Percentiles rank a stretch among this genome's conserved stretches.
Evolutionary conservation across 2,888 invertebrate species (phyloP).

Genomic region (Diabrotica balteata): DNA sequence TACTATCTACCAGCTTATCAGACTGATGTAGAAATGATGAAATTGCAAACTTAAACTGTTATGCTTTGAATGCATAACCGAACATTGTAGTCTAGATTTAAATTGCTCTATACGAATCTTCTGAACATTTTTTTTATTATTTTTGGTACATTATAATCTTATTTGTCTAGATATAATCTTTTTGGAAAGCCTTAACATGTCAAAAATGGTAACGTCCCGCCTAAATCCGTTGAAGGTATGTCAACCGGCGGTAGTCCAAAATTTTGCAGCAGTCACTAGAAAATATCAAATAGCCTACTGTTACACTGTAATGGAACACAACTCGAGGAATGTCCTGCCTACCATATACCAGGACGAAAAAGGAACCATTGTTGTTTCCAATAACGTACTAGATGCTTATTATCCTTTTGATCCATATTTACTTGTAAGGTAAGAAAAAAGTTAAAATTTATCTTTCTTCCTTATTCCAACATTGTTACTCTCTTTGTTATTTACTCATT

Average conservation of each 20-base stretch:
- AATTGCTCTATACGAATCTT: no score
- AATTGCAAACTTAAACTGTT: no score
- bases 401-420: slow-evolving; percentile 93
- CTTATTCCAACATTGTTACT: no score
- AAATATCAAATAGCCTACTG: slow-evolving; percentile 92
- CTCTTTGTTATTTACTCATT: no score
- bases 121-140: no score
- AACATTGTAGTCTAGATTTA: no score
- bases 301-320: slow-evolving; percentile 87
- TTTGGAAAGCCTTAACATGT: slow-evolving; percentile 82
- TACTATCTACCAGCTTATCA: no score
- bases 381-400: slow-evolving; percentile 67
- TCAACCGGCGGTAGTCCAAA: slow-evolving; percentile 76
- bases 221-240: slow-evolving; percentile 90
- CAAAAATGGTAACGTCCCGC: slow-evolving; percentile 82
- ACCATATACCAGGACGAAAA: slow-evolving; percentile 64
- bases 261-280: slow-evolving; percentile 82
- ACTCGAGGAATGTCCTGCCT: slow-evolving; percentile 70
- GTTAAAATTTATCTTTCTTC: neutral
- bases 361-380: slow-evolving; percentile 52
- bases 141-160: no score
- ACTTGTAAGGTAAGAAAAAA: slow-evolving; percentile 66
- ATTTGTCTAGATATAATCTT: slow-evolving; percentile 73
- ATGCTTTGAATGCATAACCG: no score
- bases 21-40: no score